phyloP scores from a whole-genome alignment of 92 coral and sea anemone genomes.

The Bergia puertoricense region DNA sequence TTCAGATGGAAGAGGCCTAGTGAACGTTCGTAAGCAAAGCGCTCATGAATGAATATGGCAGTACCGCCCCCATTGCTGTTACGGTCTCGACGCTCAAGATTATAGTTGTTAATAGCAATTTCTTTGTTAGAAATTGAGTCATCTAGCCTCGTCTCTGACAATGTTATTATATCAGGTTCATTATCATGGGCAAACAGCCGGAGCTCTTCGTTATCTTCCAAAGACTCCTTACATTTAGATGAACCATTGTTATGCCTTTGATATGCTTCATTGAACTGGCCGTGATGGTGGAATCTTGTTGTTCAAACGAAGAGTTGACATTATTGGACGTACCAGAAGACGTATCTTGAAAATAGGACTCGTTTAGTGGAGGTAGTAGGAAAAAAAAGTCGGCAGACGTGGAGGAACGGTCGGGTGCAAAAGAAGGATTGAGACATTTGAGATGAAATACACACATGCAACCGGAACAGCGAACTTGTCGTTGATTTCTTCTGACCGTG shows the following conservation, averaged over 20 bases:
- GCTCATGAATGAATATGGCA: too few relatives aligned
- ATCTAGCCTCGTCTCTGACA: too few relatives aligned
- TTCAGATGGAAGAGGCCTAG: too few relatives aligned
- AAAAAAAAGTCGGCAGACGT: too few relatives aligned
- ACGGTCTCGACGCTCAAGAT: too few relatives aligned
- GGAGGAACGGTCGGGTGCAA: background rate
- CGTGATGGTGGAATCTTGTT: background rate
- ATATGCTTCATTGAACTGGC: background rate
- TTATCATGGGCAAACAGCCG: background rate
- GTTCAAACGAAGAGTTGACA: background rate
- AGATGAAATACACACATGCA: background rate
- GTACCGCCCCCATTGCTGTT: too few relatives aligned
- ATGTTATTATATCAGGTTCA: too few relatives aligned
- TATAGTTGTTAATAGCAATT: too few relatives aligned
- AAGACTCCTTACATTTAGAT: background rate
- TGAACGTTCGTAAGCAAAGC: too few relatives aligned
- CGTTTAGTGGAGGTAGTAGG: too few relatives aligned
- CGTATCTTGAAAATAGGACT: background rate
- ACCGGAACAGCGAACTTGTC: background rate
- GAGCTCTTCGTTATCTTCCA: background rate
- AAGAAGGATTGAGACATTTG: background rate
- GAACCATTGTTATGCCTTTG: background rate
- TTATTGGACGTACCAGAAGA: background rate
- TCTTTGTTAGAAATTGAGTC: too few relatives aligned
- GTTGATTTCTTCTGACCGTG: background rate